Evolutionary conservation across 2,797 vertebrate genomes (phyloP), one percentile per base, ranked within the genome.

Genomic region (Balearica regulorum): DNA sequence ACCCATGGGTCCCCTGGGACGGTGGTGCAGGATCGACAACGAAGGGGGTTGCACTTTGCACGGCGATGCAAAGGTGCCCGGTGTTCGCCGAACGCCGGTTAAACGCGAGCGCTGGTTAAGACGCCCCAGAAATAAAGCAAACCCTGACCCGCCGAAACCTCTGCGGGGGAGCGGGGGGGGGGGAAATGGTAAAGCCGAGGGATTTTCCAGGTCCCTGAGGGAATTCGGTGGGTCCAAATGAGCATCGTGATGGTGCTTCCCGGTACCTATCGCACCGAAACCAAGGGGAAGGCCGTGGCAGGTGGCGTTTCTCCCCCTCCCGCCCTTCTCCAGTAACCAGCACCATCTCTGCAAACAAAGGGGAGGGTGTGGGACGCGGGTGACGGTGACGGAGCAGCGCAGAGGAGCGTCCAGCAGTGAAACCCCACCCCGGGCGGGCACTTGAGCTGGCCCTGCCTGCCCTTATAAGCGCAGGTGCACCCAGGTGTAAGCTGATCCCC

Each of bases 341-440:
- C 93, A 79, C 82, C 95, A 94, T 90, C 93, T 91, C 90, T 37
- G 70, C 88, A 95, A 97, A 97, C 90, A 97, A 97, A 96, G 94
- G 93, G 87, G 76, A 65, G 53, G 86, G 89, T 95, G 96, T 91
- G 70, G 80, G 80, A 90, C 81, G 22, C 73, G 24, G 91, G 87
- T 81, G 83, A 89, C 48, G 68, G 70, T 62, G 78, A 62, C 83
- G 85, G 83, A 88, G 68, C 68, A 94, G 87, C 28, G 7, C 83
- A 91, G 88, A 87, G 83, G 76, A 25, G 41, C 89, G 96, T 97
- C 94, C 94, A 80, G 79, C 58, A 31, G 51, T 9, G 75, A 96
- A 81, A 92, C 95, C 94, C 82, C 97, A 93, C 96, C 97, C 97
- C 83, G 51, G 94, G 94, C 90, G 55, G 87, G 89, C 92, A 16